phyloP scores from a whole-genome alignment of 2,888 invertebrate species.

The Oscheius sp. region DNA sequence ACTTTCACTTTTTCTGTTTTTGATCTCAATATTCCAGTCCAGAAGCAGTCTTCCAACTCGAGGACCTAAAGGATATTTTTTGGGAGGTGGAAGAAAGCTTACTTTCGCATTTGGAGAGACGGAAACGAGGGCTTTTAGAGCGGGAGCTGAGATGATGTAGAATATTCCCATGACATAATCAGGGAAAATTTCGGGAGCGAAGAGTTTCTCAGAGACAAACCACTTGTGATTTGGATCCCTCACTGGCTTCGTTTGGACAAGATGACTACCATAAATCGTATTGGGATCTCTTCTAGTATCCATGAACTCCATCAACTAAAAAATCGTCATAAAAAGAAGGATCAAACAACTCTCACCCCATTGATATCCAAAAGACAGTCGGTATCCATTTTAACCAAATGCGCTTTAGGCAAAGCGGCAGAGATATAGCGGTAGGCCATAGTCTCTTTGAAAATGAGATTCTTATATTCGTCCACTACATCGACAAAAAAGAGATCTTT shows the following conservation, averaged over 20 bases:
- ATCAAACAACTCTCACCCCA: background rate
- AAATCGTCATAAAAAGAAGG: background rate
- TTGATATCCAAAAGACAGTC: slow-evolving; percentile 9
- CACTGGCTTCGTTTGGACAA: background rate
- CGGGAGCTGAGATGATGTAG: background rate
- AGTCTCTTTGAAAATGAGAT: background rate
- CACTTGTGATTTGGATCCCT: too few species aligned
- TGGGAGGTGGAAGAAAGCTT: background rate
- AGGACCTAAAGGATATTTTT: too few species aligned
- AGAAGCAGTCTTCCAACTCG: slow-evolving; percentile 6
- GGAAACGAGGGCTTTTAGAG: background rate
- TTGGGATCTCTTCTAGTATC: too few species aligned
- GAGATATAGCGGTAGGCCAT: slow-evolving; percentile 9
- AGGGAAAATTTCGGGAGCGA: background rate
- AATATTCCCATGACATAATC: slow-evolving; percentile 2
- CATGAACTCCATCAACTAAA: background rate
- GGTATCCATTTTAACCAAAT: slow-evolving; percentile 5
- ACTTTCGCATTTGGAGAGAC: background rate
- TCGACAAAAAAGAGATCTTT: background rate
- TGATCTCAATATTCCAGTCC: too few species aligned
- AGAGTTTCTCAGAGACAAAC: background rate
- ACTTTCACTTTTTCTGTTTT: too few species aligned
- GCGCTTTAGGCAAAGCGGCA: background rate
- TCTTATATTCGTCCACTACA: background rate
- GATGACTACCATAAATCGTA: background rate